Conservation (phyloP, 1,140 invertebrate genomes). For the Orchesella cincta region DNA sequence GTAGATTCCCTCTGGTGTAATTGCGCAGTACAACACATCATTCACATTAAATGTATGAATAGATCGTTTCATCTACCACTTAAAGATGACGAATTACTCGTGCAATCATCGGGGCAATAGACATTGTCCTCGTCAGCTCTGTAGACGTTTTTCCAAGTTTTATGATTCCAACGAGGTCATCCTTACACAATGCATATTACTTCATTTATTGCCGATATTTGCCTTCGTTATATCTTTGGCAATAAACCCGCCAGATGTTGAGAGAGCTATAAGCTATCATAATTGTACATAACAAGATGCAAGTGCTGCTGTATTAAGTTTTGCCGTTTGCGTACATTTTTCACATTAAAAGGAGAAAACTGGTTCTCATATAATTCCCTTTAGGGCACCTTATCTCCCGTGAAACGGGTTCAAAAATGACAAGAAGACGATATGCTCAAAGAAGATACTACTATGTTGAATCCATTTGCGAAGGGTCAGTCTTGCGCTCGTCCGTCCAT, state of each 20-base stretch:
- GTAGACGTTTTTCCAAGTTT: not conserved
- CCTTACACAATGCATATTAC: not conserved
- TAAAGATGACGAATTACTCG: too few relatives aligned
- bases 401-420: slow-evolving; percentile 24
- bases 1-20: too few relatives aligned
- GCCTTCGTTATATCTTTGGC: not conserved
- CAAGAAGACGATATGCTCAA: not conserved
- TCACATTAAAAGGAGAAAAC: slow-evolving; percentile 8
- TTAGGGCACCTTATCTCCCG: slow-evolving; percentile 15
- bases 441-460: too few relatives aligned
- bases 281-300: too few relatives aligned
- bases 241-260: not conserved
- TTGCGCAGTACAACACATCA: too few relatives aligned
- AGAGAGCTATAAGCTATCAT: too few relatives aligned
- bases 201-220: not conserved
- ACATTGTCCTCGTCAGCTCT: not conserved
- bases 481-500: not conserved
- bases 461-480: not conserved
- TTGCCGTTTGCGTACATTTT: too few relatives aligned
- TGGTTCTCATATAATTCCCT: slow-evolving; percentile 23
- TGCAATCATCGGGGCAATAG: too few relatives aligned
- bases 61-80: too few relatives aligned
- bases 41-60: too few relatives aligned
- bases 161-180: not conserved
- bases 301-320: too few relatives aligned